Percentiles rank a stretch among this genome's conserved stretches.
phyloP scores from a whole-genome alignment of 2,888 invertebrate genomes.

The Strigamia maritima region DNA sequence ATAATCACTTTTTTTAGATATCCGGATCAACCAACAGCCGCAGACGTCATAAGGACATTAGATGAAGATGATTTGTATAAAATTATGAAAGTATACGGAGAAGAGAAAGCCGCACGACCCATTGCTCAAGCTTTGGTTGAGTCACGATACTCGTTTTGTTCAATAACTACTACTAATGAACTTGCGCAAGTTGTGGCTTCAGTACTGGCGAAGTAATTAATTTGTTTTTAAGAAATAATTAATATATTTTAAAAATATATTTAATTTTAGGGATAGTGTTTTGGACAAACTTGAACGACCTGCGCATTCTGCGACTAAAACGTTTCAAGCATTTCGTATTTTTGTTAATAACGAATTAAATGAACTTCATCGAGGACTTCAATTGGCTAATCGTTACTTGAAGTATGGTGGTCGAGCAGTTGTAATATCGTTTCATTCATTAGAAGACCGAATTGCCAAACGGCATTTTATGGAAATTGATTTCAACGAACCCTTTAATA shows the following conservation, averaged over 20 bases:
- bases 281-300: slow-evolving; percentile 71
- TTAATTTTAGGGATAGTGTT: slow-evolving; percentile 53
- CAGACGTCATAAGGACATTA: slow-evolving; percentile 77
- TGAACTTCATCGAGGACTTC: slow-evolving; percentile 83
- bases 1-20: slow-evolving; percentile 46
- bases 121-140: slow-evolving; percentile 85
- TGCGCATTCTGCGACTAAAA: slow-evolving; percentile 81
- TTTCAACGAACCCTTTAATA: slow-evolving; percentile 64
- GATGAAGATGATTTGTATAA: slow-evolving; percentile 73
- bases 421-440: slow-evolving; percentile 83
- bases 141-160: slow-evolving; percentile 69
- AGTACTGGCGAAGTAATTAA: slow-evolving; percentile 49
- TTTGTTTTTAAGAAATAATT: not conserved
- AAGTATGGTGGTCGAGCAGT: slow-evolving; percentile 75
- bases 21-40: slow-evolving; percentile 73
- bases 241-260: not conserved
- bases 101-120: slow-evolving; percentile 80
- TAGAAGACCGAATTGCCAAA: slow-evolving; percentile 91
- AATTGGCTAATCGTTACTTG: slow-evolving; percentile 70
- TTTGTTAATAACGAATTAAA: slow-evolving; percentile 96
- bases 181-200: slow-evolving; percentile 70
- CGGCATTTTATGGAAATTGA: slow-evolving; percentile 77
- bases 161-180: slow-evolving; percentile 76
- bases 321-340: slow-evolving; percentile 88
- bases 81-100: slow-evolving; percentile 87